Conservation (phyloP, 2,113 vertebrate genomes). For the Solea senegalensis region DNA sequence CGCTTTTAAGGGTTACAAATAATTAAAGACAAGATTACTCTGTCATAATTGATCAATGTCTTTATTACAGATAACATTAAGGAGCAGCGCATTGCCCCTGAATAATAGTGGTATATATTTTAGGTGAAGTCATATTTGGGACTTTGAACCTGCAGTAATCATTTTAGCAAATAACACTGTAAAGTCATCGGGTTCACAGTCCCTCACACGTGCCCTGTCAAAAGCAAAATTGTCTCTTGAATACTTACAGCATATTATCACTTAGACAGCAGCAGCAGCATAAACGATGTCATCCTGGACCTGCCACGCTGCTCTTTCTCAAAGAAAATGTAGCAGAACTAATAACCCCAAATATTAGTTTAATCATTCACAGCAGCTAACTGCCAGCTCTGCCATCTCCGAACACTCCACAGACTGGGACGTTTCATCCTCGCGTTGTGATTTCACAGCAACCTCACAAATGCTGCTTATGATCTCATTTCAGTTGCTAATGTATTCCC, state of each 20-base stretch:
- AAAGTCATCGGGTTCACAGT: slow-evolving; percentile 14
- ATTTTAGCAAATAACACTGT: slow-evolving; percentile 6
- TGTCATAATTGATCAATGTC: too few relatives aligned
- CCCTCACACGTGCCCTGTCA: slow-evolving; percentile 1
- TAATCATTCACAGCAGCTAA: slow-evolving; percentile 65
- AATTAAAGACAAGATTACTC: too few relatives aligned
- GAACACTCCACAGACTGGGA: slow-evolving; percentile 58
- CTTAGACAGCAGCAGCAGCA: slow-evolving; percentile 40
- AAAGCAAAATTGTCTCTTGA: slow-evolving; percentile 52
- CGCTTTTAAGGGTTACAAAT: too few relatives aligned
- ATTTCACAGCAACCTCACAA: slow-evolving; percentile 72
- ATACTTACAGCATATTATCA: slow-evolving; percentile 31
- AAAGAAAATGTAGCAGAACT: slow-evolving; percentile 74
- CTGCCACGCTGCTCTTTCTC: slow-evolving; percentile 54
- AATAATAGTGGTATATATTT: not conserved
- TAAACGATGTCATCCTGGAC: slow-evolving; percentile 55
- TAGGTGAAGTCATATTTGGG: not conserved
- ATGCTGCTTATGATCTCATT: slow-evolving; percentile 73
- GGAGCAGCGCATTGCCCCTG: too few relatives aligned
- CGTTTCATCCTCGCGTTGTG: slow-evolving; percentile 72
- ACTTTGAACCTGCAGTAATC: slow-evolving; percentile 20
- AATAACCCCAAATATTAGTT: slow-evolving; percentile 76
- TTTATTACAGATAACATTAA: too few relatives aligned
- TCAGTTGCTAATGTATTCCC: slow-evolving; percentile 74
- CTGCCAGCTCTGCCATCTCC: slow-evolving; percentile 56